Percentiles rank a stretch among this genome's conserved stretches.
Conservation (phyloP, 2,888 invertebrate genomes). For the Mycalesis mineus region DNA sequence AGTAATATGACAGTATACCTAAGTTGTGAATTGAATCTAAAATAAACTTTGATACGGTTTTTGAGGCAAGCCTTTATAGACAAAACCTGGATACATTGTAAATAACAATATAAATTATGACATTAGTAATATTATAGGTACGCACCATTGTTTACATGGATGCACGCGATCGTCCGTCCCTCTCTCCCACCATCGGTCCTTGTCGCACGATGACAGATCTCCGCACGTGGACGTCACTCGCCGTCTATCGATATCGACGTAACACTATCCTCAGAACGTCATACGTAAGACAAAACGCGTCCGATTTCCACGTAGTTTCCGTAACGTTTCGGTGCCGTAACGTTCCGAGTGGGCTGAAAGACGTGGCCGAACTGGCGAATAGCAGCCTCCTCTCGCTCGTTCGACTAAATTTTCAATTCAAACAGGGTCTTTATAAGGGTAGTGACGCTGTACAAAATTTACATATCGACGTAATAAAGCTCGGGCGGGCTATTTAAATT, state of each 20-base stretch:
- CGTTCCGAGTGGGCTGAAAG: constrained; percentile 71
- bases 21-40: too few relatives aligned
- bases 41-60: too few relatives aligned
- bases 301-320: background rate
- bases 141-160: constrained; percentile 38
- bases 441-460: constrained; percentile 77
- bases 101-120: too few relatives aligned
- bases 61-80: too few relatives aligned
- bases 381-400: constrained; percentile 65
- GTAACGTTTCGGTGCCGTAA: constrained; percentile 43
- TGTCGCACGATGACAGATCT: constrained; percentile 64
- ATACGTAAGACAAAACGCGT: background rate
- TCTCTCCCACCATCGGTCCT: constrained; percentile 45
- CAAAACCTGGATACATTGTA: too few relatives aligned
- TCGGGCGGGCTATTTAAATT: constrained; percentile 72
- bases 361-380: constrained; percentile 72
- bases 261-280: constrained; percentile 2
- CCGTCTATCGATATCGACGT: constrained; percentile 35
- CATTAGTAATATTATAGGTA: background rate
- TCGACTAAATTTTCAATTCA: constrained; percentile 78
- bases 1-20: too few relatives aligned
- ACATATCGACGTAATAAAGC: constrained; percentile 78
- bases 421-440: constrained; percentile 78
- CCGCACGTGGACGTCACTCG: constrained; percentile 52
- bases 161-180: constrained; percentile 42